Evolutionary conservation across 2,888 invertebrate species (phyloP), one percentile per base, ranked within the genome.

Genomic region (Phaonia tiefii): DNA sequence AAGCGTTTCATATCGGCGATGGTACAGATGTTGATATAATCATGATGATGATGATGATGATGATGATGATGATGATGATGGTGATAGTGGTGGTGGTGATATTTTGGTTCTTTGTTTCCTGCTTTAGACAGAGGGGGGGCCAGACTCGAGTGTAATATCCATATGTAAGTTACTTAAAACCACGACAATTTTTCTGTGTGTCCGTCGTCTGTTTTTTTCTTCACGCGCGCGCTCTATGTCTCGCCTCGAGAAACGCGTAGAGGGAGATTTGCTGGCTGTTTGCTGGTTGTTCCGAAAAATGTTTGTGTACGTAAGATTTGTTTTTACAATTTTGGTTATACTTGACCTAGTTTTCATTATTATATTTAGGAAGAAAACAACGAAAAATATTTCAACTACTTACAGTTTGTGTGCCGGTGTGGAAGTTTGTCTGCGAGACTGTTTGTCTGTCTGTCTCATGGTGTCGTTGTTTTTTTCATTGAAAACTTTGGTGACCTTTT

Each of bases 401-500:
- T 60, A 46, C 51, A 60, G 72, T 17, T 37, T 46, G 66, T 25
- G 15, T 8, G n/a, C 13, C 31, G 10, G 44, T 74, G 66, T 31
- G 26, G 7, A 56, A 51, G 60, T 39, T 3, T 8, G 60, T 17
- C 11, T 11, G 37, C 15, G 15, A 2, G 31, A 60, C 44, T 72
- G 67, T 31, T 3, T 5, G 8, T 31, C 4, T 67, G 51, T 75
- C 49, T 75, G 31, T 31, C 25, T 66, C 42, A n/a, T 25, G 20
- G 39, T 25, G 15, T 20, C 69, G 26, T 65, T 70, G 11, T 67
- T 75, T 15, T 26, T 65, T 63, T 44, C 11, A 51, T 78, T 65
- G 42, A 75, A 75, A 79, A 56, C 58, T 72, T 76, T 77, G 70
- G 77, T 81, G 80, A 81, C 80, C 80, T 81, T 81, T 80, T 31